These are phyloP conservation scores for Drosophila cognata DNA, from an alignment of 2,888 invertebrate genomes.

Conservation along the genomic window DNA sequence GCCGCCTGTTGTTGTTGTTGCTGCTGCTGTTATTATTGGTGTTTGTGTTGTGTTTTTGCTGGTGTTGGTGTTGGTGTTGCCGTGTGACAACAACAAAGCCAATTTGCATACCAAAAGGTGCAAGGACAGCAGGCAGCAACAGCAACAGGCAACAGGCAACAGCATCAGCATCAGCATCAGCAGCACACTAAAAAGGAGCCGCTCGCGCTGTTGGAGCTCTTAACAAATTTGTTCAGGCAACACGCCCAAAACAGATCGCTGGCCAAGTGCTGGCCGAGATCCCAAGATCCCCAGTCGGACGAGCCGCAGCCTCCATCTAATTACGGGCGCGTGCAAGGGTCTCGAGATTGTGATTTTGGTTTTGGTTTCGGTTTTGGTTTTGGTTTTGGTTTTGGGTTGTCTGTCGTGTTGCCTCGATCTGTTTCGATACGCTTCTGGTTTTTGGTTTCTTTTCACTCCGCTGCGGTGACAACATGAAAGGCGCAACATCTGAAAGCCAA, in stretches of 20 bases:
- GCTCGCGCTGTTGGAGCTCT: conserved; percentile 83
- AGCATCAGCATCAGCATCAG: neutral
- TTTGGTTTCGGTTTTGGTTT: conserved; percentile 15
- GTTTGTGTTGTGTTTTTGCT: conserved; percentile 18
- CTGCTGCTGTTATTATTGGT: conserved; percentile 9
- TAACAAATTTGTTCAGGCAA: conserved; percentile 83
- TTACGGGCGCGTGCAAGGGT: conserved; percentile 81
- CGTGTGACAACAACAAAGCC: conserved; percentile 48
- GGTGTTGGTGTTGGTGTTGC: conserved; percentile 16
- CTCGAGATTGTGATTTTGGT: conserved; percentile 29
- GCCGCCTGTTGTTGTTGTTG: conserved; percentile 9
- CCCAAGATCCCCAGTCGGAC: conserved; percentile 12
- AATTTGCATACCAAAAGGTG: conserved; percentile 73
- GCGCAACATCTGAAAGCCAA: conserved; percentile 67
- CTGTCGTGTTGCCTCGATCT: conserved; percentile 74
- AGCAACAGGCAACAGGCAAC: neutral
- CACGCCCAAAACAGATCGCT: conserved; percentile 71
- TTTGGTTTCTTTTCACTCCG: conserved; percentile 76
- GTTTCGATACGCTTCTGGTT: conserved; percentile 84
- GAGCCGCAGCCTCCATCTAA: conserved; percentile 65
- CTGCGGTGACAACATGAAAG: conserved; percentile 75
- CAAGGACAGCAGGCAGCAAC: conserved; percentile 51
- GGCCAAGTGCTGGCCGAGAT: conserved; percentile 20
- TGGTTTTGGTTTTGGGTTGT: conserved; percentile 32
- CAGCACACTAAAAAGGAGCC: conserved; percentile 78